These are phyloP conservation scores for Cephalopachus bancanus DNA, from an alignment of 2,797 vertebrate species.

Conservation along the genomic window DNA sequence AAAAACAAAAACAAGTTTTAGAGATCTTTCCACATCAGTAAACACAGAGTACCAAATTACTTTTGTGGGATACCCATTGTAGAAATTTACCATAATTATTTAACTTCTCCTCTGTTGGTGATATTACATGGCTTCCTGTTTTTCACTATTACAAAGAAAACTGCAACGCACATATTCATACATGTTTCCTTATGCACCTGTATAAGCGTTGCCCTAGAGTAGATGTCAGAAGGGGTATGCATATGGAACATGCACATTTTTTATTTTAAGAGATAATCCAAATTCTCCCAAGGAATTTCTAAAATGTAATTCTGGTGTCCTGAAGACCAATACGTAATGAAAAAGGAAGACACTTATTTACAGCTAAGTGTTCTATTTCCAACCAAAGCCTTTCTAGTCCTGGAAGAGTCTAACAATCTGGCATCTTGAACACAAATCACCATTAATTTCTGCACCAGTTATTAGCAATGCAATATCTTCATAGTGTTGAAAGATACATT, in stretches of 20 bases:
- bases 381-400: slow-evolving; percentile 20
- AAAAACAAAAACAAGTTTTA: not conserved
- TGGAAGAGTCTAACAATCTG: not conserved
- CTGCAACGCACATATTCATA: not conserved
- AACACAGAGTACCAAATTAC: slow-evolving; percentile 20
- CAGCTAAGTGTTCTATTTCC: slow-evolving; percentile 1
- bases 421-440: slow-evolving; percentile 35
- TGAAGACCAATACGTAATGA: not conserved
- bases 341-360: not conserved
- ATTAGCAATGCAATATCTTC: slow-evolving; percentile 11
- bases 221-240: not conserved
- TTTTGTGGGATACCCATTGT: not conserved
- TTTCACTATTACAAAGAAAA: slow-evolving; percentile 20
- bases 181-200: not conserved
- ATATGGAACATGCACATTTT: not conserved
- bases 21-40: slow-evolving; percentile 3
- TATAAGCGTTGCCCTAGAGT: not conserved
- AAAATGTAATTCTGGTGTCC: not conserved
- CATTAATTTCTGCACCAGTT: not conserved
- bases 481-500: not conserved
- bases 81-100: not conserved
- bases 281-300: slow-evolving; percentile 16
- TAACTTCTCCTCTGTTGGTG: not conserved
- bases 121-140: not conserved
- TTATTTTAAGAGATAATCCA: slow-evolving; percentile 21